Conservation (phyloP, 2,113 vertebrate genomes). For the Planiliza haematocheilus region DNA sequence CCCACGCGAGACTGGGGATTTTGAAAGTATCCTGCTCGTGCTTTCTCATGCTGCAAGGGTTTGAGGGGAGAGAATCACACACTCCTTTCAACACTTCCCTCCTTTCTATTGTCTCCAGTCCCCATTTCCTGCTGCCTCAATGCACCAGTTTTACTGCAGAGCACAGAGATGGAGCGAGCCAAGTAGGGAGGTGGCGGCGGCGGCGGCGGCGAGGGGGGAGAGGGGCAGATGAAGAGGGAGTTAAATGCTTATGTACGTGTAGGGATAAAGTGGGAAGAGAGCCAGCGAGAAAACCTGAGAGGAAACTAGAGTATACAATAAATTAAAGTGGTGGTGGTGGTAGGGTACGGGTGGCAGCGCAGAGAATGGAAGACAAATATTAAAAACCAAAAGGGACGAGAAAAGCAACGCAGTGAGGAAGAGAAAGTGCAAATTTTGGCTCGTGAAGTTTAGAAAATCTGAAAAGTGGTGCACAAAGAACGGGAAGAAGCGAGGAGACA, state of each 20-base stretch:
- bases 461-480: slow-evolving; percentile 26
- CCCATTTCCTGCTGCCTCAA: slow-evolving; percentile 79
- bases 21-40: not conserved
- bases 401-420: slow-evolving; percentile 9
- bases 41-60: slow-evolving; percentile 17
- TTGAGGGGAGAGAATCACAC: slow-evolving; percentile 38
- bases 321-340: slow-evolving; percentile 28
- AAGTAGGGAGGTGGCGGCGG: slow-evolving; percentile 60
- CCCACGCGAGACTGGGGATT: slow-evolving; percentile 3
- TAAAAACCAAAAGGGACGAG: slow-evolving; percentile 32
- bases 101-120: slow-evolving; percentile 80
- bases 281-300: slow-evolving; percentile 33
- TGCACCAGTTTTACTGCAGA: slow-evolving; percentile 85
- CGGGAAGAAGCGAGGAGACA: not conserved
- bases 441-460: slow-evolving; percentile 31
- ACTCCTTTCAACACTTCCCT: slow-evolving; percentile 56
- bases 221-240: slow-evolving; percentile 58
- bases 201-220: slow-evolving; percentile 10
- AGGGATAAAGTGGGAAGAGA: slow-evolving; percentile 42
- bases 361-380: not conserved
- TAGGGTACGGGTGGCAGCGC: not conserved
- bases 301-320: slow-evolving; percentile 42
- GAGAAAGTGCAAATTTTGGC: slow-evolving; percentile 15
- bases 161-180: slow-evolving; percentile 75
- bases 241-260: slow-evolving; percentile 59